Base-by-base conservation (phyloP, 2,888 invertebrate species). In the Agrypnus murinus region DNA sequence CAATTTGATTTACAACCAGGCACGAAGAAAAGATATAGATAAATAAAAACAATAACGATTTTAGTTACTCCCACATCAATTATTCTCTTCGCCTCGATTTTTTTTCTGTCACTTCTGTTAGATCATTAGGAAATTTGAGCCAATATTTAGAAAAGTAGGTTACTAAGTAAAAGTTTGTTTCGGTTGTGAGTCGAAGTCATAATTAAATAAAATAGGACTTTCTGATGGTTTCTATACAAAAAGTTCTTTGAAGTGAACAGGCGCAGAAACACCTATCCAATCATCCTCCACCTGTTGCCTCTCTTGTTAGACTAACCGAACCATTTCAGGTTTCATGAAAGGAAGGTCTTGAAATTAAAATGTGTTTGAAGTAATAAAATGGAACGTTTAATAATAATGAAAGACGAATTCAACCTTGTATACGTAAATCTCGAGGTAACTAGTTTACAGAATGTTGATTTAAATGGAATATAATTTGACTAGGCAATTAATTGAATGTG, bases 211-310 rank as follows among this genome's bases (percentile, higher is more conserved):
- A 31, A 31, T 50, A 31, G n/a, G 50, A 12, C 19, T 19, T 2
- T 48, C 9, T 15, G 48, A 10, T 9, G 40, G 43, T 9, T 43
- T 3, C 14, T 15, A 31, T 12, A 31, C 31, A 50, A 50, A 19
- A 50, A 50, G 7, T 50, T 50, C 31, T 50, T 50, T 50, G 50
- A 50, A 50, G 50, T 50, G 31, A 31, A 31, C 25, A 50, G 31
- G 32, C 50, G 6, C 14, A 50, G 50, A 50, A 50, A 25, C 50
- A 32, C 50, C 50, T 31, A 50, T 12, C 50, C 43, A 43, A 50
- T 50, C 31, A 31, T 19, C 14, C 19, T 50, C 50, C 50, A 50
- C 50, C 50, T 50, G 50, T 50, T 50, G 50, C 50, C 50, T 50
- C 50, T 5, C n/a, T 50, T 50, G 2, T 12, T 31, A 50, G 31